A percentile compares a stretch with the other conserved stretches of the same genome.
These are phyloP conservation scores for Tragelaphus strepsiceros DNA, from an alignment of 2,113 vertebrate species.

Conservation along the genomic window DNA sequence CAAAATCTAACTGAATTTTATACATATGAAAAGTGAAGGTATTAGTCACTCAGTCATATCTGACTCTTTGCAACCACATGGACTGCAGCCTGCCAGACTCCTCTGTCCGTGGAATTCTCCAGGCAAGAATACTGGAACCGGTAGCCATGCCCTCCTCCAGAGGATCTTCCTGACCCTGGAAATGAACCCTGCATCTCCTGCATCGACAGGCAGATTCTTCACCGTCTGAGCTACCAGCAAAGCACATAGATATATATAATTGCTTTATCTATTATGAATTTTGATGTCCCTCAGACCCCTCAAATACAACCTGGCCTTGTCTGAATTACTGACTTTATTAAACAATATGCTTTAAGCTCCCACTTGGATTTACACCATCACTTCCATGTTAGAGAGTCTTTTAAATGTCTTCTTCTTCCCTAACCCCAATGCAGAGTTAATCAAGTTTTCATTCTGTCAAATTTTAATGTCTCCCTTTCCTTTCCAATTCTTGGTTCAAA, in stretches of 20 bases:
- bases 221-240: background rate
- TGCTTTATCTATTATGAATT: background rate
- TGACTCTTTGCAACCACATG: background rate
- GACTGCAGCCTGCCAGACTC: background rate
- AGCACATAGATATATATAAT: background rate
- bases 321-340: background rate
- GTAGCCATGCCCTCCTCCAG: background rate
- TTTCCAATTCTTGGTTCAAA: background rate
- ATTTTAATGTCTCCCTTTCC: background rate
- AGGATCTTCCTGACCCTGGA: background rate
- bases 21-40: background rate
- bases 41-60: background rate
- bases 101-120: background rate
- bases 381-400: background rate
- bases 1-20: background rate
- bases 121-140: background rate
- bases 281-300: background rate
- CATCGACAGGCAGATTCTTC: background rate
- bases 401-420: background rate
- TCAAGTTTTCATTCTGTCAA: background rate
- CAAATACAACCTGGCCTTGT: background rate
- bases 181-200: background rate
- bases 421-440: background rate
- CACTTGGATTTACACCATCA: background rate
- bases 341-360: background rate